Evolutionary conservation across 2,888 invertebrate genomes (phyloP).

Genomic region (Brachyptera putata): DNA sequence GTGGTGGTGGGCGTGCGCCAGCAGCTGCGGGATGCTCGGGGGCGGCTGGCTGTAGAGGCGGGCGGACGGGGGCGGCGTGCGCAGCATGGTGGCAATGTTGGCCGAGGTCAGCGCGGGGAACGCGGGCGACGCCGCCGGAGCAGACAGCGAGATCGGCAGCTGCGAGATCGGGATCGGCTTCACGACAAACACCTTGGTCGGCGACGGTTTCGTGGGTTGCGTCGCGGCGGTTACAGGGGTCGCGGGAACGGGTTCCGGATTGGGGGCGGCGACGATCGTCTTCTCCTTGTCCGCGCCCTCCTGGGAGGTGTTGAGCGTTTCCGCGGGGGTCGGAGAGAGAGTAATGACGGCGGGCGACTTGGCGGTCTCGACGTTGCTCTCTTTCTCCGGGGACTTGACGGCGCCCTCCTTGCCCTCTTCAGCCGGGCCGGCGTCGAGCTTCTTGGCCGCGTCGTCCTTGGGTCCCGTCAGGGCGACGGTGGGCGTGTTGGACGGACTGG

Average conservation of each 20-base stretch:
- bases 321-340: not conserved
- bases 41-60: slow-evolving; percentile 11
- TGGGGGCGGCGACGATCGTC: not conserved
- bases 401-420: not conserved
- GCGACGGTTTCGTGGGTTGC: not conserved
- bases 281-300: not conserved
- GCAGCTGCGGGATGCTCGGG: slow-evolving; percentile 23
- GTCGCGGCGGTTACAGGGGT: not conserved
- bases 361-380: not conserved
- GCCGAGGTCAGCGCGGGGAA: slow-evolving; percentile 34
- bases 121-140: slow-evolving; percentile 30
- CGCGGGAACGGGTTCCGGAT: not conserved
- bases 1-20: slow-evolving; percentile 24
- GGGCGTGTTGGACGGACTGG: slow-evolving; percentile 36
- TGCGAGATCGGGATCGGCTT: not conserved
- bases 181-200: not conserved
- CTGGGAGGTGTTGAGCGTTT: not conserved
- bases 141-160: not conserved
- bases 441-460: not conserved
- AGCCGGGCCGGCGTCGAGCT: not conserved
- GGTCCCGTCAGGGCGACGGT: not conserved
- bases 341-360: not conserved
- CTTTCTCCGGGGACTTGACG: not conserved
- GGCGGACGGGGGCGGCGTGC: slow-evolving; percentile 22
- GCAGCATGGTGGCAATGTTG: slow-evolving; percentile 27